Evolutionary conservation across 2,113 vertebrate species (phyloP).

Genomic region (Amphilophus citrinellus): DNA sequence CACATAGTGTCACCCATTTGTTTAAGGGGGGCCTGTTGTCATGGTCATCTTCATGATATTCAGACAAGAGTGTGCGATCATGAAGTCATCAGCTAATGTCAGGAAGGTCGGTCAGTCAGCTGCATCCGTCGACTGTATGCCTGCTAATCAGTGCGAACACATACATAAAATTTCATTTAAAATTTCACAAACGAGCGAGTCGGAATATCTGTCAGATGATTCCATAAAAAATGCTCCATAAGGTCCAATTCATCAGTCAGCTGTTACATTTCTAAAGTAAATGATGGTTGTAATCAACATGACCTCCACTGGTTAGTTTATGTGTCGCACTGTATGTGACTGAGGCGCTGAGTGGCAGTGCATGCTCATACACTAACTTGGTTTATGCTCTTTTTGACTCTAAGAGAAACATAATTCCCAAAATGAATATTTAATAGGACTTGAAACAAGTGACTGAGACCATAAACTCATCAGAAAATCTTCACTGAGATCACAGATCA

Average conservation of each 20-base stretch:
- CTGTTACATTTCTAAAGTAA: too few relatives aligned
- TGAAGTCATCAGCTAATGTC: neutral
- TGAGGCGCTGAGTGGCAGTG: too few relatives aligned
- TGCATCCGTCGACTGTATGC: too few relatives aligned
- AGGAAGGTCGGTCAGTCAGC: accelerated
- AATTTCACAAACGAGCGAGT: neutral
- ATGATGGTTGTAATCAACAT: too few relatives aligned
- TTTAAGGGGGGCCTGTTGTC: neutral
- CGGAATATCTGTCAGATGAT: too few relatives aligned
- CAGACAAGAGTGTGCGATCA: neutral
- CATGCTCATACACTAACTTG: neutral
- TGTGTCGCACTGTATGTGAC: too few relatives aligned
- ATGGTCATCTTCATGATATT: neutral
- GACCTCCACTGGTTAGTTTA: too few relatives aligned
- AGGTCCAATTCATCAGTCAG: too few relatives aligned
- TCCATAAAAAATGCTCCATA: too few relatives aligned
- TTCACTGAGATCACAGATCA: neutral
- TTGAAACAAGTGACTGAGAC: too few relatives aligned
- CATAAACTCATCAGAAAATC: too few relatives aligned
- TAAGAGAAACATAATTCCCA: neutral
- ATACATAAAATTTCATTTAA: neutral
- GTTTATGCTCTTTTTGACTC: neutral
- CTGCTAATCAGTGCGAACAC: neutral
- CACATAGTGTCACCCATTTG: neutral
- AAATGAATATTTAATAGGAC: too few relatives aligned